These are phyloP conservation scores for Anolis carolinensis DNA, from an alignment of 2,113 vertebrate genomes.

Conservation along the genomic window DNA sequence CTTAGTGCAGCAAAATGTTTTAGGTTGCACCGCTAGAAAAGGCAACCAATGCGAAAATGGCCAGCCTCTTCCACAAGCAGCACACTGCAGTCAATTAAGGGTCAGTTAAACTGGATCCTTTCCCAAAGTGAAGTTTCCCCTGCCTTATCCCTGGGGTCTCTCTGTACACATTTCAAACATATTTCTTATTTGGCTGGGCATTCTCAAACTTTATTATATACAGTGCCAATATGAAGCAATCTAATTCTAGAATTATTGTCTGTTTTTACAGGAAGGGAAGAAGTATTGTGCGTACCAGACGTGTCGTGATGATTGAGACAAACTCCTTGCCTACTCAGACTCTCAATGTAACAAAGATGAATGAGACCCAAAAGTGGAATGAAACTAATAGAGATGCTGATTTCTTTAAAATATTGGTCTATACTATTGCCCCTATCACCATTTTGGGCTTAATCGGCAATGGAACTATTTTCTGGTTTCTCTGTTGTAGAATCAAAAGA, in stretches of 20 bases:
- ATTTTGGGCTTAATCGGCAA: conserved; percentile 56
- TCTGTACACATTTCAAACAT: not conserved
- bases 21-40: not conserved
- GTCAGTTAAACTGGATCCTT: not conserved
- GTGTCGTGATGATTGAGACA: not conserved
- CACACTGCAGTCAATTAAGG: not conserved
- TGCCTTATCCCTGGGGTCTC: too few species aligned
- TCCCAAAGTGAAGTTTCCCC: not conserved
- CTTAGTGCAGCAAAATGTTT: not conserved
- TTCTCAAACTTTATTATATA: not conserved
- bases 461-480: conserved; percentile 61
- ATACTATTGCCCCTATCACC: not conserved
- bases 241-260: not conserved
- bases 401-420: not conserved
- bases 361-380: not conserved
- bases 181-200: not conserved
- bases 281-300: not conserved
- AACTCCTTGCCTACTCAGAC: not conserved
- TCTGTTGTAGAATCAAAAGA: conserved; percentile 55
- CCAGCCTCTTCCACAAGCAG: not conserved
- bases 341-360: not conserved
- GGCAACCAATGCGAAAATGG: not conserved
- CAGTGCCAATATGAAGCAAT: not conserved
- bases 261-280: not conserved
- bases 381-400: not conserved